Base-by-base conservation (phyloP, 2,113 vertebrate genomes). In the sheep (Ovis aries) region DNA sequence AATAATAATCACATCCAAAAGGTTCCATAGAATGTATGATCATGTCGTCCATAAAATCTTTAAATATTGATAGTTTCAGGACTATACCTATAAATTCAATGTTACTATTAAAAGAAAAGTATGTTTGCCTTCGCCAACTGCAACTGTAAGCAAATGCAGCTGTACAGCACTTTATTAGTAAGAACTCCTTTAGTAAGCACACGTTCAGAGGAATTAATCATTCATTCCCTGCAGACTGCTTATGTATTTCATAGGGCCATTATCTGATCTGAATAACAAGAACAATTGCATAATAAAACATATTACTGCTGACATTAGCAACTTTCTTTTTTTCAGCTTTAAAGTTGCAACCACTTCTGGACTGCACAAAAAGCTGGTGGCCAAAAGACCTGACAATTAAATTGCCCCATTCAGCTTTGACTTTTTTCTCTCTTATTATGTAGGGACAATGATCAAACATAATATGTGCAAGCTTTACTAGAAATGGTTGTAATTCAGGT, bases 271-370 rank as follows among this genome's bases (percentile, higher is more conserved):
- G 97, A 99, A 98, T 99, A 99, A 98, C 97, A 99, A 98, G 98
- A 99, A 98, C 97, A 99, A 99, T 90, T 98, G 97, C 98, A 98
- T 98, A 99, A 99, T 99, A 98, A 99, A 99, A 98, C 88, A 98
- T 80, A 98, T 97, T 98, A 98, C 95, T 99, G 99, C 99, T 99
- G 98, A 99, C 97, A 98, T 53, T 94, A 94, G 97, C 98, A 99
- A 99, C 97, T 99, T 98, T 96, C 77, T 98, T 97, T 59, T 71
- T 96, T 97, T 85, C 91, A 98, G 97, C 97, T 99, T 98, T 86
- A 84, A 97, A 98, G 98, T 94, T 97, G 96, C 89, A 98, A 97
- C 97, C 93, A 96, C 91, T 86, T 95, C 97, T 96, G 62, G 95
- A 52, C 77, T 96, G 25, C 55, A 97, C 17, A 96, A 80, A 98